Conservation (phyloP, 2,888 invertebrate genomes). For the Aporophyla lueneburgensis region DNA sequence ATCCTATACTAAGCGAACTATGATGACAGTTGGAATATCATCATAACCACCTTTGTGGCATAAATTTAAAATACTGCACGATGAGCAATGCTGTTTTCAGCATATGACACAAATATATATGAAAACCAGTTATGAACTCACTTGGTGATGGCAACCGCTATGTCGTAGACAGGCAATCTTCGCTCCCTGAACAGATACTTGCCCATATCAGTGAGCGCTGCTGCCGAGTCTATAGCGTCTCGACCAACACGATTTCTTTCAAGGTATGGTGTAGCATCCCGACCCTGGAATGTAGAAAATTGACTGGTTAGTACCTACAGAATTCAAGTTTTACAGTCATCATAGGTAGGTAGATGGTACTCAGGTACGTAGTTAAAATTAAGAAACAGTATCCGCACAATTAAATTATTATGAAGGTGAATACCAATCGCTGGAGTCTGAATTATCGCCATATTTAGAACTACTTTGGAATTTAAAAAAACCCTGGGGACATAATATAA, state of each 20-base stretch:
- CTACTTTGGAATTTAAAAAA: neutral
- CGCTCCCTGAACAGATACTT: constrained; percentile 99
- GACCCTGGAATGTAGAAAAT: constrained; percentile 91
- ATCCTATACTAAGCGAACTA: neutral
- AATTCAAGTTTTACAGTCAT: neutral
- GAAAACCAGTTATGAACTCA: constrained; percentile 88
- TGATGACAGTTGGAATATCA: neutral
- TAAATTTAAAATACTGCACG: neutral
- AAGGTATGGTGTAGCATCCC: constrained; percentile 98
- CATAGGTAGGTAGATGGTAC: too few species aligned
- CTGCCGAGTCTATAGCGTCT: constrained; percentile 98
- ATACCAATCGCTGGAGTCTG: neutral
- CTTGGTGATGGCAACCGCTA: constrained; percentile 99
- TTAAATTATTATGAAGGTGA: neutral
- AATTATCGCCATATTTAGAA: neutral
- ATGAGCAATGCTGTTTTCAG: neutral
- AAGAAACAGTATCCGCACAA: neutral
- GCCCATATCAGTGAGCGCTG: constrained; percentile 98
- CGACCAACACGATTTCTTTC: constrained; percentile 98
- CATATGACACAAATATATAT: neutral
- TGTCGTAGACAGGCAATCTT: constrained; percentile 98
- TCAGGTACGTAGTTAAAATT: neutral
- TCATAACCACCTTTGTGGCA: neutral
- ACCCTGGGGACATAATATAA: neutral
- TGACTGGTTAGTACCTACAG: neutral